Evolutionary conservation across 1,140 invertebrate species (phyloP), one percentile per base, ranked within the genome.

Genomic region (Paracyclopina nana): DNA sequence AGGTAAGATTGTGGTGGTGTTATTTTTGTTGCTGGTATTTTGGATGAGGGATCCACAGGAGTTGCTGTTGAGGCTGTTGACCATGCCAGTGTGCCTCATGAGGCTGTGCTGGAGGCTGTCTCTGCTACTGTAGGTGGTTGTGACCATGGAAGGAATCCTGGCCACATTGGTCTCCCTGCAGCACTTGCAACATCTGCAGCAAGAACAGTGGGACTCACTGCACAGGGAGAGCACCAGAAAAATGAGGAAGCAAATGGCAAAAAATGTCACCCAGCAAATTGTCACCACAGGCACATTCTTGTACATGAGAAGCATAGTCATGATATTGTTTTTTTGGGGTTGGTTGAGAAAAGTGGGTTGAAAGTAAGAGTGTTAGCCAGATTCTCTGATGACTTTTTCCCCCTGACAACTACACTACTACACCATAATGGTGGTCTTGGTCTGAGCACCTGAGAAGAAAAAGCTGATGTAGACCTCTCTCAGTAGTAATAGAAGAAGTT

Each of bases 261-360:
- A 48, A 29, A 48, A 48, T 12, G 45, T 48, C 20, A 48, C 45
- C 45, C 45, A 48, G 22, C 45, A 48, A 24, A 48, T 48, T 3
- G 45, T 48, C 4, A 48, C 45, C 20, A 48, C 27, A 26, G 45
- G 45, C 3, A 48, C 28, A 48, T 48, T 48, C 29, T 48, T n/a
- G n/a, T n/a, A n/a, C n/a, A n/a, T n/a, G n/a, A n/a, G n/a, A n/a
- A n/a, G n/a, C n/a, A n/a, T n/a, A n/a, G n/a, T n/a, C n/a, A n/a
- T n/a, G n/a, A n/a, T n/a, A n/a, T n/a, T n/a, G n/a, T n/a, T n/a
- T n/a, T n/a, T n/a, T n/a, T n/a, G n/a, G n/a, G n/a, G n/a, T n/a
- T n/a, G n/a, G n/a, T n/a, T n/a, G n/a, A n/a, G n/a, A n/a, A n/a
- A n/a, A n/a, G n/a, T n/a, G n/a, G n/a, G n/a, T n/a, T n/a, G n/a